Evolutionary conservation across 2,888 invertebrate genomes (phyloP).

Genomic region (Brassicogethes aeneus): DNA sequence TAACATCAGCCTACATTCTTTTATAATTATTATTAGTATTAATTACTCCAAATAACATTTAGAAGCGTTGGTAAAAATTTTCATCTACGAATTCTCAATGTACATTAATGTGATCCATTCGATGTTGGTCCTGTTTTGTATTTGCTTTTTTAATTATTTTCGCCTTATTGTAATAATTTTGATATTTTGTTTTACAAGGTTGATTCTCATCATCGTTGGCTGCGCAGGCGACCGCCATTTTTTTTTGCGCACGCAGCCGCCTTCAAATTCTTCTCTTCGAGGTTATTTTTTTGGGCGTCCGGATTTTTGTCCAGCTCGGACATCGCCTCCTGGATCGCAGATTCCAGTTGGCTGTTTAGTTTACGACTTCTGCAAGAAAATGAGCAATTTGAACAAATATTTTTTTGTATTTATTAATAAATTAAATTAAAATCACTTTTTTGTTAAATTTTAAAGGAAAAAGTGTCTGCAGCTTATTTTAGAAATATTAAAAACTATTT

Average conservation of each 20-base stretch:
- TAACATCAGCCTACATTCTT: slow-evolving; percentile 16
- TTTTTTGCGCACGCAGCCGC: slow-evolving; percentile 25
- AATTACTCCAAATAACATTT: slow-evolving; percentile 24
- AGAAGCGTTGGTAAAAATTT: slow-evolving; percentile 25
- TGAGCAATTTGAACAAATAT: no score
- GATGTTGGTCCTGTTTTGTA: slow-evolving; percentile 34
- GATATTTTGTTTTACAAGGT: slow-evolving; percentile 16
- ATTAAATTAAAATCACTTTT: no score
- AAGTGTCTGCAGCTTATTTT: no score
- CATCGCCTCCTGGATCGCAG: slow-evolving; percentile 91
- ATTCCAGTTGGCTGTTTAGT: slow-evolving; percentile 81
- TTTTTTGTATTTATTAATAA: no score
- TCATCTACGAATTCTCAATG: slow-evolving; percentile 6
- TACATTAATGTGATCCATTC: slow-evolving; percentile 19
- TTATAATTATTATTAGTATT: no score
- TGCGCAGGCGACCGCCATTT: slow-evolving; percentile 44
- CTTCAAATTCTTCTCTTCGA: slow-evolving; percentile 31
- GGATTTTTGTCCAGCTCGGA: slow-evolving; percentile 65
- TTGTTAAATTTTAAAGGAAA: not conserved
- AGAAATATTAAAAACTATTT: no score
- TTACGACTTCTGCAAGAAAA: slow-evolving; percentile 70
- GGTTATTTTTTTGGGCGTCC: slow-evolving; percentile 26
- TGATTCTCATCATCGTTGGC: slow-evolving; percentile 36
- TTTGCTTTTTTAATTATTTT: no score
- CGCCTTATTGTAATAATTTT: slow-evolving; percentile 16